Evolutionary conservation across 1,140 invertebrate genomes (phyloP), one percentile per base, ranked within the genome.

Genomic region (Cydia pomonella): DNA sequence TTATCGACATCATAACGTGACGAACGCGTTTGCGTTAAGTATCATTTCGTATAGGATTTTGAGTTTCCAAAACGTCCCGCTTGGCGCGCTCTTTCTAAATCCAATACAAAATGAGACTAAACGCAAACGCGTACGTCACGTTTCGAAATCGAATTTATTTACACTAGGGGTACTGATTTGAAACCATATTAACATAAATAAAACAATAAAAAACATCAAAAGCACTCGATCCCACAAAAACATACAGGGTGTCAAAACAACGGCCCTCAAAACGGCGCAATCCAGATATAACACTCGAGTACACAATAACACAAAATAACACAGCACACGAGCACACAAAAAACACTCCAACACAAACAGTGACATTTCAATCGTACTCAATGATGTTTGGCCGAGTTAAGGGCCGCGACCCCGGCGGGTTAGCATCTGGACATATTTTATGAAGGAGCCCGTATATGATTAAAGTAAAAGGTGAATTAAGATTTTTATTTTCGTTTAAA

Each of bases 221-320:
- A 23, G 10, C 53, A n/a, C 47, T 50, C n/a, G 47, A 18, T 50
- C 47, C 47, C n/a, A 50, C 53, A 59, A n/a, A 53, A 18, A 59
- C 53, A 59, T 59, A 59, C 21, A 59, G 53, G 53, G 53, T 59
- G 53, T 59, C 21, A 59, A 59, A 59, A 59, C 53, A 23, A 21
- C 18, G 41, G 13, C 12, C 7, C 41, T 44, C 41, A 16, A 16
- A 44, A 44, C 41, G 41, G 41, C 53, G 18, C 53, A 59, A 12
- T 9, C 53, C 53, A 59, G 53, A 59, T 59, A 59, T 12, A 59
- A 9, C 53, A 23, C 53, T 59, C 53, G 53, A 23, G 41, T 3
- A 44, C 41, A 44, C 41, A 44, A 44, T 16, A 44, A 44, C 41
- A 38, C 33, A 38, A 38, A n/a, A n/a, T n/a, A 33, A 33, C 41